These are phyloP conservation scores for Chinchilla lanigera DNA, from an alignment of 2,113 vertebrate genomes.

Conservation along the genomic window DNA sequence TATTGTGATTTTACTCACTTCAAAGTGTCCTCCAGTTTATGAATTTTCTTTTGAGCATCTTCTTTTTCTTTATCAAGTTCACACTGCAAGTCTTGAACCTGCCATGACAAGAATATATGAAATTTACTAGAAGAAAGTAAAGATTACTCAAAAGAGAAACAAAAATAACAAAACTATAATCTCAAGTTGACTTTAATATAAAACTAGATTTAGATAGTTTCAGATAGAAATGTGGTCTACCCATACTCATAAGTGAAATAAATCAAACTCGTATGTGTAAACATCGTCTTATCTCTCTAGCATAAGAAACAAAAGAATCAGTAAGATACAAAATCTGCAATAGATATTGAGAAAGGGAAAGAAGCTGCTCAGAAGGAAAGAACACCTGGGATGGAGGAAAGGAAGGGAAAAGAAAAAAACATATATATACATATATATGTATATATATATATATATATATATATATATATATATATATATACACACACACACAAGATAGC, in stretches of 20 bases:
- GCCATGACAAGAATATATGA: constrained; percentile 36
- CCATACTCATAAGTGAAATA: background rate
- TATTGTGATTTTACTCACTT: constrained; percentile 84
- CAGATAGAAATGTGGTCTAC: background rate
- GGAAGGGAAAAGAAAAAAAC: too few relatives aligned
- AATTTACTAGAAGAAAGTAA: constrained; percentile 36
- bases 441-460: too few relatives aligned
- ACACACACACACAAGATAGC: too few relatives aligned
- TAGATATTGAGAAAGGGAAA: too few relatives aligned
- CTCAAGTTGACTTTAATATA: background rate
- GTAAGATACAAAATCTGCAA: too few relatives aligned
- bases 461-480: too few relatives aligned
- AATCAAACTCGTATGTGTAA: too few relatives aligned
- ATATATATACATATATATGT: too few relatives aligned
- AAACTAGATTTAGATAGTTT: constrained; percentile 34
- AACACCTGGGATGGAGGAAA: too few relatives aligned
- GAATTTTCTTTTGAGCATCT: constrained; percentile 83
- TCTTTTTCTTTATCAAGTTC: constrained; percentile 86
- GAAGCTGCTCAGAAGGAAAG: too few relatives aligned
- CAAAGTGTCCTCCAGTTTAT: constrained; percentile 83
- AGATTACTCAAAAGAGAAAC: background rate
- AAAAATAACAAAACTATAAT: background rate
- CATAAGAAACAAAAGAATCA: too few relatives aligned
- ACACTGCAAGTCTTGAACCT: constrained; percentile 84
- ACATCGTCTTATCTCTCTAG: too few relatives aligned